Evolutionary conservation across 2,888 invertebrate species (phyloP).

Genomic region (Apantesis nais): DNA sequence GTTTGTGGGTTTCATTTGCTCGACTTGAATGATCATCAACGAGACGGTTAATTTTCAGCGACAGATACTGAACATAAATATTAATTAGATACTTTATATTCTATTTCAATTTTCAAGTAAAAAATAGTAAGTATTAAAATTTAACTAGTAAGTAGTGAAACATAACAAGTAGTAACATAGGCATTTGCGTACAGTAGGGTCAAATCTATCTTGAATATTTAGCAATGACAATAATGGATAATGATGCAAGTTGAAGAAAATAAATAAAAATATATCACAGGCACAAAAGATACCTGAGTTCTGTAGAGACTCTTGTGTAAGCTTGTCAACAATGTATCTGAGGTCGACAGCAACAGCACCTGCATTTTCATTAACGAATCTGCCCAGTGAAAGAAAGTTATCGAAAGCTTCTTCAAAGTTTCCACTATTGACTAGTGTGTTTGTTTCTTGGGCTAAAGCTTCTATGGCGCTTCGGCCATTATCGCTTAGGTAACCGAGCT

Average conservation of each 20-base stretch:
- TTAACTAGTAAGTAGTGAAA: too few relatives aligned
- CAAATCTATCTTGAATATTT: neutral
- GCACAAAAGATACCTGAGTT: slow-evolving; percentile 12
- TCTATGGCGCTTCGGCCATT: slow-evolving; percentile 86
- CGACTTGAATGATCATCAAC: neutral
- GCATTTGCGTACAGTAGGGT: neutral
- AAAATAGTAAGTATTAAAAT: neutral
- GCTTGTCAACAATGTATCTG: slow-evolving; percentile 68
- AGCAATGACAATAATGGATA: neutral
- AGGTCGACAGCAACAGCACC: slow-evolving; percentile 90
- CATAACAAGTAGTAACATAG: too few relatives aligned
- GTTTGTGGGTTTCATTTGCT: too few relatives aligned
- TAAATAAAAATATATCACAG: neutral
- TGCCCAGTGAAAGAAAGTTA: slow-evolving; percentile 87
- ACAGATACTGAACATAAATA: neutral
- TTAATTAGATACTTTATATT: neutral
- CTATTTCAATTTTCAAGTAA: neutral
- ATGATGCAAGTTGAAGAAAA: neutral
- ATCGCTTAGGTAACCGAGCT: slow-evolving; percentile 88
- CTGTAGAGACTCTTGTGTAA: slow-evolving; percentile 43
- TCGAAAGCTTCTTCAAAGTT: slow-evolving; percentile 86
- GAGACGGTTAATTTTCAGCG: neutral
- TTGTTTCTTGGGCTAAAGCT: slow-evolving; percentile 79
- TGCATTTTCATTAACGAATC: slow-evolving; percentile 84
- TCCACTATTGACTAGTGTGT: slow-evolving; percentile 77